Evolutionary conservation across 2,797 vertebrate genomes (phyloP).

Genomic region (Gymnopithys bicolor): DNA sequence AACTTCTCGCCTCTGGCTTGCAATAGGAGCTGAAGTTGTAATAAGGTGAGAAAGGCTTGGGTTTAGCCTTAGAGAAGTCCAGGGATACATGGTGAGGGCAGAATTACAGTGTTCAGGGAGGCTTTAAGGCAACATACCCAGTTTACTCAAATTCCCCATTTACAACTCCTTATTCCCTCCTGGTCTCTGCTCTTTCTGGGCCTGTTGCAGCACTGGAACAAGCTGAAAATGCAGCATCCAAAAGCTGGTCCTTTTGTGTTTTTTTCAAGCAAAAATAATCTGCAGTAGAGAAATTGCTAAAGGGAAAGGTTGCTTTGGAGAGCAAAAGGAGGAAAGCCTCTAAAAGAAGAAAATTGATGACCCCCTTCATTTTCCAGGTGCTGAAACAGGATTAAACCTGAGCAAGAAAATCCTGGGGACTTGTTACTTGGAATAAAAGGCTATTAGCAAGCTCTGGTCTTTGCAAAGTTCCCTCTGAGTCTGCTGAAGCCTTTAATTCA

Average conservation of each 20-base stretch:
- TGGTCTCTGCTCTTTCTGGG: not conserved
- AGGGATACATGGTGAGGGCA: not conserved
- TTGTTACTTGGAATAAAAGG: not conserved
- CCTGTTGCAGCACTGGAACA: not conserved
- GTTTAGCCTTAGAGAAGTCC: not conserved
- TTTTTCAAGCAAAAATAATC: not conserved
- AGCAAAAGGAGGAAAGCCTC: not conserved
- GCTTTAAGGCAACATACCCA: not conserved
- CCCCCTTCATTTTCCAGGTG: not conserved
- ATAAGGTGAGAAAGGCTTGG: not conserved
- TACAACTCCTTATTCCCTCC: not conserved
- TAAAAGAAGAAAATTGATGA: not conserved
- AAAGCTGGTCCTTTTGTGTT: not conserved
- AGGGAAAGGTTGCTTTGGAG: not conserved
- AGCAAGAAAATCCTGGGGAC: not conserved
- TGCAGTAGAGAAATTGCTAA: not conserved
- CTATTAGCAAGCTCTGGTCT: not conserved
- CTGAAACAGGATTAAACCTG: conserved; percentile 1
- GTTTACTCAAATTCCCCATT: not conserved
- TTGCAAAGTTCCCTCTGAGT: not conserved
- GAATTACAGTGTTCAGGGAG: not conserved
- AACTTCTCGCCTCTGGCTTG: not conserved
- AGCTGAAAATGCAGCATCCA: not conserved
- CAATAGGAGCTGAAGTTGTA: not conserved
- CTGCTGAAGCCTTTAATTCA: not conserved